phyloP scores from a whole-genome alignment of 2,113 vertebrate species.

The Amazona vittata region DNA sequence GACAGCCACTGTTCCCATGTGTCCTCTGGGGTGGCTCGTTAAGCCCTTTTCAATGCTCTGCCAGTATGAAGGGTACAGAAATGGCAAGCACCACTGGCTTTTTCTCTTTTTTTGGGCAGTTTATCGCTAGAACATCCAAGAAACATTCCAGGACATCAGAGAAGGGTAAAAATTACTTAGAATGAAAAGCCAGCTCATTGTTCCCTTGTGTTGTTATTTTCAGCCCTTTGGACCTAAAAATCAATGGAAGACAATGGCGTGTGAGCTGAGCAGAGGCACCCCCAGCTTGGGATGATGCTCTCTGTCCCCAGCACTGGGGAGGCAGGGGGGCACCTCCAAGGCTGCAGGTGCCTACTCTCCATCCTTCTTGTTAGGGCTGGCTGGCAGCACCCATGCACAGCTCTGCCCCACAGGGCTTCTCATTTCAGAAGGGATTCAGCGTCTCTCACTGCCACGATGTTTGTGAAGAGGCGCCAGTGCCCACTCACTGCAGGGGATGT shows the following conservation, averaged over 20 bases:
- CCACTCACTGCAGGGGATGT: accelerated
- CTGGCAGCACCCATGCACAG: not conserved
- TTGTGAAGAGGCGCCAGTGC: accelerated
- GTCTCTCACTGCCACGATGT: not conserved
- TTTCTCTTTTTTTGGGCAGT: not conserved
- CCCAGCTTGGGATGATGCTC: not conserved
- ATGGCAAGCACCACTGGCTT: accelerated
- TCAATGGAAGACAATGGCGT: accelerated
- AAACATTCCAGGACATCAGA: not conserved
- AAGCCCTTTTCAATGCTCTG: not conserved
- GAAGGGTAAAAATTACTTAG: not conserved
- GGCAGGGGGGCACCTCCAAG: not conserved
- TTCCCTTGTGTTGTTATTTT: not conserved
- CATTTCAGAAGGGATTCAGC: not conserved
- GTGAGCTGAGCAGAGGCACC: not conserved
- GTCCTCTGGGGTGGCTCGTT: accelerated
- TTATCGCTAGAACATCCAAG: not conserved
- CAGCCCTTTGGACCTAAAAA: not conserved
- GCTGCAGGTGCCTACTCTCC: not conserved
- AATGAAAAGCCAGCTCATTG: not conserved
- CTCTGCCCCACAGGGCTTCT: not conserved
- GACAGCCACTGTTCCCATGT: accelerated
- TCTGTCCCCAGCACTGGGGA: not conserved
- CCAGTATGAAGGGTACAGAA: not conserved
- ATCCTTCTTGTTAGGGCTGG: accelerated